Evolutionary conservation across 2,113 vertebrate species (phyloP).

Genomic region (Montifringilla adamsi): DNA sequence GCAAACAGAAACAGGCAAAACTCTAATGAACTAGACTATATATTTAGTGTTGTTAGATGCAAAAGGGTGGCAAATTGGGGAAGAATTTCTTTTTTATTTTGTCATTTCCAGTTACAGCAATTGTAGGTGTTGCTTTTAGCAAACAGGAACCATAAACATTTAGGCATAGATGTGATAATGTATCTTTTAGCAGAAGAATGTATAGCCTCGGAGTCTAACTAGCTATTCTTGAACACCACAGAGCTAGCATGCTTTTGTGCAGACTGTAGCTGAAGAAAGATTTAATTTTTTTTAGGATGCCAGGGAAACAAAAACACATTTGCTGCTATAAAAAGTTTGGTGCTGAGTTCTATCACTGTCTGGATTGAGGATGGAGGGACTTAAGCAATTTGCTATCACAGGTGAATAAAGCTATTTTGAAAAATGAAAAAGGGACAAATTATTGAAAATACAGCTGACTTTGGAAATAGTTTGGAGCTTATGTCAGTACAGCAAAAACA

Average conservation of each 20-base stretch:
- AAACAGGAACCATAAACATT: slow-evolving; percentile 35
- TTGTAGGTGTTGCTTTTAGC: slow-evolving; percentile 26
- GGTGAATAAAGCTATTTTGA: background rate
- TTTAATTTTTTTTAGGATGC: background rate
- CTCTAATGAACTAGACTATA: background rate
- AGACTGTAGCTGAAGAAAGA: background rate
- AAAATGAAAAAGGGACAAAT: background rate
- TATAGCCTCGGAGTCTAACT: background rate
- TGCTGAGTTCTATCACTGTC: background rate
- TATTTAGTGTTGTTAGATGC: background rate
- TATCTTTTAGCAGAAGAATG: background rate
- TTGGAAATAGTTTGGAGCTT: background rate
- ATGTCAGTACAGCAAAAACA: background rate
- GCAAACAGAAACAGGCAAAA: background rate
- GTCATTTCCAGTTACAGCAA: background rate
- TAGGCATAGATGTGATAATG: slow-evolving; percentile 8
- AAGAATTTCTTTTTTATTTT: slow-evolving; percentile 11
- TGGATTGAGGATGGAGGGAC: background rate
- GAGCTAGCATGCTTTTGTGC: background rate
- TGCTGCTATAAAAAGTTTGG: background rate
- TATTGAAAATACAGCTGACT: background rate
- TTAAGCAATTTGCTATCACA: background rate
- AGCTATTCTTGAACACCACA: background rate
- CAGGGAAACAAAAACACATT: background rate
- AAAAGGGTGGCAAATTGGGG: background rate